Evolutionary conservation across 2,113 vertebrate species (phyloP).

Genomic region (Mirza zaza): DNA sequence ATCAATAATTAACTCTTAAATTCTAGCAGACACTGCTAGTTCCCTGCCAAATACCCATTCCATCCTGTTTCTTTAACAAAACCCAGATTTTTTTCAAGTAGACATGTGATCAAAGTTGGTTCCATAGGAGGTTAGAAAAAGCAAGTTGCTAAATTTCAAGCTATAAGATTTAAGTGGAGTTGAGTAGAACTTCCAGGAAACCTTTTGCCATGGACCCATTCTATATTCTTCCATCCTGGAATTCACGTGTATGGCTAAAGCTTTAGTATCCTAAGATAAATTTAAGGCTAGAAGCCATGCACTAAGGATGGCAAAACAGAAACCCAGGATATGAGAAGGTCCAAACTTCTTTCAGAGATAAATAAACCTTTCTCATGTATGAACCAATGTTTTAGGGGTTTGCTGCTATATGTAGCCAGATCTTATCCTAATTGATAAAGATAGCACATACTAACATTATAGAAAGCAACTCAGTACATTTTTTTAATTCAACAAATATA

Average conservation of each 20-base stretch:
- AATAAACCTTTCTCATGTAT: not conserved
- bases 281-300: not conserved
- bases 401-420: not conserved
- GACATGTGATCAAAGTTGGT: not conserved
- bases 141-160: not conserved
- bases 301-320: not conserved
- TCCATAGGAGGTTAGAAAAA: no score
- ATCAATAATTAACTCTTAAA: not conserved
- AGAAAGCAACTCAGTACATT: not conserved
- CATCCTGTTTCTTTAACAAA: slow-evolving; percentile 24
- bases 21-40: not conserved
- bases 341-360: not conserved
- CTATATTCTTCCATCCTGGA: not conserved
- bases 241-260: not conserved
- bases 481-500: not conserved
- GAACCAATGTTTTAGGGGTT: not conserved
- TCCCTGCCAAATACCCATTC: not conserved
- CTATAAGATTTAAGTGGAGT: not conserved
- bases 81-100: slow-evolving; percentile 23
- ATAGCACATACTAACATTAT: not conserved
- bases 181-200: not conserved
- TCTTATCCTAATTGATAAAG: not conserved
- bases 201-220: not conserved
- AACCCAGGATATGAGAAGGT: not conserved
- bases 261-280: not conserved